Conservation (phyloP, 2,888 invertebrate species). For the Chymomyza caudatula region DNA sequence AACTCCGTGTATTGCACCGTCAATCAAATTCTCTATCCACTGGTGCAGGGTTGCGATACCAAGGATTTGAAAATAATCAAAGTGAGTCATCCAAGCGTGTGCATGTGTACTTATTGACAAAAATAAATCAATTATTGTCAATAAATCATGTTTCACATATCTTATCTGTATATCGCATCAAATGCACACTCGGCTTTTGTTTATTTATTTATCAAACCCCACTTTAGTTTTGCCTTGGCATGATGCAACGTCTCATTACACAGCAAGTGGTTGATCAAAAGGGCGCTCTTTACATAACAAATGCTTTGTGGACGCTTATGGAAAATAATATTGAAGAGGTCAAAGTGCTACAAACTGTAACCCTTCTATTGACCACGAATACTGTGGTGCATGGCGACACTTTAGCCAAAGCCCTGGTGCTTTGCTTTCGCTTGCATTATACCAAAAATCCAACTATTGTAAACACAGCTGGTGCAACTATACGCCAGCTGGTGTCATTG, state of each 20-base stretch:
- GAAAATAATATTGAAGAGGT: constrained; percentile 97
- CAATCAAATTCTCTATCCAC: constrained; percentile 95
- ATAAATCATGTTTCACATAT: background rate
- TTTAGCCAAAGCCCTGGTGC: constrained; percentile 92
- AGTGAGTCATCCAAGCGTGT: constrained; percentile 79
- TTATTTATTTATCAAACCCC: background rate
- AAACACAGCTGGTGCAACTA: constrained; percentile 98
- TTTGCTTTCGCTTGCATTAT: constrained; percentile 98
- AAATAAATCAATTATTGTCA: background rate
- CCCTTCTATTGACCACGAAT: constrained; percentile 95
- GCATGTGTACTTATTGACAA: background rate
- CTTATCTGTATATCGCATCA: background rate
- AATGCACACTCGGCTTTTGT: background rate
- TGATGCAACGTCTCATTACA: constrained; percentile 95
- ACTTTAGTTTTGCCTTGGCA: constrained; percentile 90
- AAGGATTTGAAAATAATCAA: constrained; percentile 97
- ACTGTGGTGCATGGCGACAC: constrained; percentile 96
- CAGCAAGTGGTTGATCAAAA: constrained; percentile 93
- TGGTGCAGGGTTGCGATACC: constrained; percentile 98
- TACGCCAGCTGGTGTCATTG: constrained; percentile 94
- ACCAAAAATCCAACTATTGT: constrained; percentile 96
- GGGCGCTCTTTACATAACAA: constrained; percentile 94
- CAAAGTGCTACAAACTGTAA: constrained; percentile 96
- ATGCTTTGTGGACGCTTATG: constrained; percentile 95
- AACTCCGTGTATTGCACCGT: constrained; percentile 92